Evolutionary conservation across 2,797 vertebrate genomes (phyloP).

Genomic region (Triplophysa bombifrons): DNA sequence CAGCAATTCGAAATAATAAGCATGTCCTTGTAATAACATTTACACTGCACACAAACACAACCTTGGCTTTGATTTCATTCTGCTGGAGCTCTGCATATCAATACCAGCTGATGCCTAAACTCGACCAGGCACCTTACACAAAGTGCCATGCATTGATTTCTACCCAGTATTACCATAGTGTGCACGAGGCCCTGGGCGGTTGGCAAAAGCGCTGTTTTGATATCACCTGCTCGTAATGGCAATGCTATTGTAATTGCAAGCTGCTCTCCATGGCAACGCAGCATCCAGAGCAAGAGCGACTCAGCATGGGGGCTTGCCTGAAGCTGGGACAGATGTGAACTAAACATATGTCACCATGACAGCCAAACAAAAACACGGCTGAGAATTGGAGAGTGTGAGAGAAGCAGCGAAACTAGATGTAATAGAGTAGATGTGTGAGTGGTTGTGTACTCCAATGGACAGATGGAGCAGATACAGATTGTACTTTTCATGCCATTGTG

Average conservation of each 20-base stretch:
- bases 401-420: constrained; percentile 11
- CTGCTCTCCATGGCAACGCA: constrained; percentile 70
- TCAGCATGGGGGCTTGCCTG: constrained; percentile 58
- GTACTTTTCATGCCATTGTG: constrained; percentile 36
- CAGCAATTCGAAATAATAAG: background rate
- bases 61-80: background rate
- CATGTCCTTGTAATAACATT: background rate
- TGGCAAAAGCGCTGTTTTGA: constrained; percentile 44
- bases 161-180: constrained; percentile 15
- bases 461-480: constrained; percentile 24
- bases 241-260: constrained; percentile 54
- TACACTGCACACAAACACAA: background rate
- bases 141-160: constrained; percentile 22
- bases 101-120: background rate
- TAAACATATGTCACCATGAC: constrained; percentile 59
- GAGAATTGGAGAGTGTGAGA: constrained; percentile 10
- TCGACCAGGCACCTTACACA: background rate
- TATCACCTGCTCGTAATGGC: constrained; percentile 60
- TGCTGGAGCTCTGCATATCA: background rate
- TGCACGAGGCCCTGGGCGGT: constrained; percentile 19
- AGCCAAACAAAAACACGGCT: constrained; percentile 39
- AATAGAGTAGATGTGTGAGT: background rate
- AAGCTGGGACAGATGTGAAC: constrained; percentile 48
- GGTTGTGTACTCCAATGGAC: background rate
- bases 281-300: constrained; percentile 56